Conservation (phyloP, 2,113 vertebrate genomes). For the Calidris pygmaea region DNA sequence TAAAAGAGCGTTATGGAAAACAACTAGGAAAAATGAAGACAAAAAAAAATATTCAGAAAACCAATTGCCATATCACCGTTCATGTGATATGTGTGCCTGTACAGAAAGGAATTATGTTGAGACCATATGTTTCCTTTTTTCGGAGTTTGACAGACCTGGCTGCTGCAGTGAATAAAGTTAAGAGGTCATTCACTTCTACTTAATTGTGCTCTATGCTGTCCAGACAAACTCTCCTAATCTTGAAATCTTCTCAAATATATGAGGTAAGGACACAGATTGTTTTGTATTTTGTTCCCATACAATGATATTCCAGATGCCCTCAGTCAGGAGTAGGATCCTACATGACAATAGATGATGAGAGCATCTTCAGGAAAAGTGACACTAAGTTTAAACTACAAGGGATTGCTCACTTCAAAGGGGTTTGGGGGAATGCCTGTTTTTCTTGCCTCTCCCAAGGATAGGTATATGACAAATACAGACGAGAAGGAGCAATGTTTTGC, state of each 20-base stretch:
- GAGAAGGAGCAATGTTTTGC: background rate
- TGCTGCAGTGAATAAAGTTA: background rate
- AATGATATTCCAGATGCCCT: background rate
- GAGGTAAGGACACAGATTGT: background rate
- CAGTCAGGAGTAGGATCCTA: background rate
- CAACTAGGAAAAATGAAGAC: background rate
- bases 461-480: background rate
- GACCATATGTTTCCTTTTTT: background rate
- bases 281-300: background rate
- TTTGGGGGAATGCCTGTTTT: background rate
- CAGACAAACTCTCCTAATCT: background rate
- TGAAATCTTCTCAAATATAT: background rate
- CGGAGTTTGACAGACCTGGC: background rate
- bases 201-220: background rate
- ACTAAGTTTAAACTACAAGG: background rate
- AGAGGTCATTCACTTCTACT: background rate
- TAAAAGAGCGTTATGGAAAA: background rate
- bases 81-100: background rate
- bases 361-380: background rate
- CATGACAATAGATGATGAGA: background rate
- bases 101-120: background rate
- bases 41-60: background rate
- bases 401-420: background rate
- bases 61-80: background rate
- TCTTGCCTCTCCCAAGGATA: background rate